phyloP scores from a whole-genome alignment of 1,140 invertebrate genomes.

The Brachionus koreanus region DNA sequence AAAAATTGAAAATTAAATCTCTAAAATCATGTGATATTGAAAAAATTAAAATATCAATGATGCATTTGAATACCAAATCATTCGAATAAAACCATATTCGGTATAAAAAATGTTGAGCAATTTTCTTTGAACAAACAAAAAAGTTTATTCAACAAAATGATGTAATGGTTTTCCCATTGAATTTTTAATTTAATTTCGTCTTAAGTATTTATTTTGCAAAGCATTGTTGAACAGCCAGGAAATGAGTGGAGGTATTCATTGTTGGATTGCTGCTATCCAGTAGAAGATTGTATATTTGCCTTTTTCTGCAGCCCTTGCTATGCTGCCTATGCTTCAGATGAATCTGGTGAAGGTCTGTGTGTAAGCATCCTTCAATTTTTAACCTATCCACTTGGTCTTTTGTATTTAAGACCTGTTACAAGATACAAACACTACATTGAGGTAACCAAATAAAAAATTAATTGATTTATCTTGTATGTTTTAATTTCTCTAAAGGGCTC shows the following conservation, averaged over 20 bases:
- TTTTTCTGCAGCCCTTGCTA: conserved; percentile 1
- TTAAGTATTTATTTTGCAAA: background rate
- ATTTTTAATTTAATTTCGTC: background rate
- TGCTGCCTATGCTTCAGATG: background rate
- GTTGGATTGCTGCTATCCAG: background rate
- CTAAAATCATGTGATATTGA: background rate
- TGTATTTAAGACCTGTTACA: background rate
- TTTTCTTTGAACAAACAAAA: background rate
- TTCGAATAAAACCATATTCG: background rate
- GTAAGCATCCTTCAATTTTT: background rate
- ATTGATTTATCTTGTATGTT: background rate
- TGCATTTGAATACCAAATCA: background rate
- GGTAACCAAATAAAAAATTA: background rate
- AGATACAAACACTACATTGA: background rate
- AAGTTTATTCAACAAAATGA: background rate
- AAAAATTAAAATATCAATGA: conserved; percentile 15
- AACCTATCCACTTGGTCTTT: background rate
- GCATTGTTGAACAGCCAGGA: conserved; percentile 1
- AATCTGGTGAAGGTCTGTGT: background rate
- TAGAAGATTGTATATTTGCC: background rate
- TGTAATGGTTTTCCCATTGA: background rate
- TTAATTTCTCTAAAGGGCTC: background rate
- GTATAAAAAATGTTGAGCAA: background rate
- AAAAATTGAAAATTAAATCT: no score
- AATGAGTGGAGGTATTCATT: background rate